phyloP scores from a whole-genome alignment of 2,888 invertebrate genomes.

The Ommatoiulus sabulosus region DNA sequence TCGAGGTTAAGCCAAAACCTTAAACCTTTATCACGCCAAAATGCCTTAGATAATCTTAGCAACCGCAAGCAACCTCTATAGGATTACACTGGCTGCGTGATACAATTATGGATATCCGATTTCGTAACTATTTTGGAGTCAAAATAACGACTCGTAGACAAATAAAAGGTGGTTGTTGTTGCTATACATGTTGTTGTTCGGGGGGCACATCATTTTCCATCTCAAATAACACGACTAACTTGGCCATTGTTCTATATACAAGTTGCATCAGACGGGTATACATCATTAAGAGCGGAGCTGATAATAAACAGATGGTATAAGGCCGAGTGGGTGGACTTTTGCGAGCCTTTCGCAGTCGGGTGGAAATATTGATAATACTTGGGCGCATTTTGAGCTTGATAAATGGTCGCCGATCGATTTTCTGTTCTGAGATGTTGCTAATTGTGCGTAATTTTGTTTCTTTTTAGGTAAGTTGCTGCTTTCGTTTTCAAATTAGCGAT shows the following conservation, averaged over 20 bases:
- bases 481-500: conserved; percentile 13
- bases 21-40: conserved; percentile 20
- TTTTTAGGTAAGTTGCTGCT: conserved; percentile 32
- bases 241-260: background rate
- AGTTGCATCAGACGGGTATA: background rate
- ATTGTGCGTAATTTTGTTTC: conserved; percentile 16
- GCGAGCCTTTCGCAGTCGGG: background rate
- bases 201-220: conserved; percentile 21
- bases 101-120: conserved; percentile 37
- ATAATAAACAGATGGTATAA: conserved; percentile 35
- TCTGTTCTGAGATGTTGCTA: conserved; percentile 23
- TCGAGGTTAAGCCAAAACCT: conserved; percentile 33
- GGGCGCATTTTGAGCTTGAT: conserved; percentile 27
- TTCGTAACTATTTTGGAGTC: background rate
- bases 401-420: conserved; percentile 15
- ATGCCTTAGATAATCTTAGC: background rate
- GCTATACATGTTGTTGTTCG: background rate
- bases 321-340: background rate
- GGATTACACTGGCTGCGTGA: background rate
- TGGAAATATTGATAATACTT: conserved; percentile 33
- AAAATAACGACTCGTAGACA: background rate
- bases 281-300: conserved; percentile 6
- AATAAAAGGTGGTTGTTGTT: conserved; percentile 19
- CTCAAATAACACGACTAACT: background rate
- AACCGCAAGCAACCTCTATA: background rate